These are phyloP conservation scores for Pomatostomus ruficeps DNA, from an alignment of 2,113 vertebrate genomes.

Conservation along the genomic window DNA sequence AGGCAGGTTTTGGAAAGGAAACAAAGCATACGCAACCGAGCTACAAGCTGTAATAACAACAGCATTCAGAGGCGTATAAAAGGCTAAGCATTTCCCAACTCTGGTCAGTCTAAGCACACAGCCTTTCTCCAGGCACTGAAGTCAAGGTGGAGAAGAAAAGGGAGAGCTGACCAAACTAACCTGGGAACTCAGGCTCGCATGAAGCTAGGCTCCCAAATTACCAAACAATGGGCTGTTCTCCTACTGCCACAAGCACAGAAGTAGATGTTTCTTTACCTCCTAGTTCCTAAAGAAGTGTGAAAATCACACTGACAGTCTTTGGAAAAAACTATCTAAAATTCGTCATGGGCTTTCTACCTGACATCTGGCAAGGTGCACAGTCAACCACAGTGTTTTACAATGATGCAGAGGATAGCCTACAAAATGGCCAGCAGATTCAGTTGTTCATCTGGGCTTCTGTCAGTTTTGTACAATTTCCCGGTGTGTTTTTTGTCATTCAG, in stretches of 20 bases:
- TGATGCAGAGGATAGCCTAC: not conserved
- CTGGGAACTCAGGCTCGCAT: not conserved
- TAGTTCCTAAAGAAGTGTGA: not conserved
- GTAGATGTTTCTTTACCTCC: not conserved
- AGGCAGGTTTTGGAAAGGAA: not conserved
- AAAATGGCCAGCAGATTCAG: not conserved
- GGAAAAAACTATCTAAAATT: not conserved
- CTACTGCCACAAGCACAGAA: not conserved
- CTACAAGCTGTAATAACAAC: not conserved
- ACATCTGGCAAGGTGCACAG: not conserved
- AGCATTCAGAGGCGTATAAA: not conserved
- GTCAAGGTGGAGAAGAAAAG: not conserved
- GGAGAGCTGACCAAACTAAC: not conserved
- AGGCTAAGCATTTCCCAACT: not conserved
- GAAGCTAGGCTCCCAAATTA: not conserved
- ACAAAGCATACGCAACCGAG: not conserved
- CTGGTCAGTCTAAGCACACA: not conserved
- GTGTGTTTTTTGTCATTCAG: not conserved
- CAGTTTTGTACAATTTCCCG: not conserved
- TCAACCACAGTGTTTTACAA: not conserved
- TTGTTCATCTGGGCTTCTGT: not conserved
- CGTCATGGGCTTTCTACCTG: not conserved
- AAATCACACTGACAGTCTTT: not conserved
- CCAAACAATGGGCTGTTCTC: not conserved
- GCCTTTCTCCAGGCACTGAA: not conserved